Conservation (phyloP, 2,113 vertebrate species). For the Lagopus muta region DNA sequence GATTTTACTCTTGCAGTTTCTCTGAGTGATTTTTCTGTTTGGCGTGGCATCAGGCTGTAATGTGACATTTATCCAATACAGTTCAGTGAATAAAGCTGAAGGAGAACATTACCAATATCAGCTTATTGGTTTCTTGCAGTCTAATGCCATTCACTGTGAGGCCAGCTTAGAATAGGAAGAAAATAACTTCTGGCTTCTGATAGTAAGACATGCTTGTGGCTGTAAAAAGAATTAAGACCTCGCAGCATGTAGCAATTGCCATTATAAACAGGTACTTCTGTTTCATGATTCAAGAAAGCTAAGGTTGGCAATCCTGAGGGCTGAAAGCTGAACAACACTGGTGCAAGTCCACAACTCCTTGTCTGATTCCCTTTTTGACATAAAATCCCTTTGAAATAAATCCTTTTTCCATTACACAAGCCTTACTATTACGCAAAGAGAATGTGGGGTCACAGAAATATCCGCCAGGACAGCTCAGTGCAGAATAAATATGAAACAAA, state of each 20-base stretch:
- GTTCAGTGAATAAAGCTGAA: neutral
- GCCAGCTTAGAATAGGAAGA: neutral
- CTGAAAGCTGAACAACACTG: neutral
- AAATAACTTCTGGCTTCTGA: neutral
- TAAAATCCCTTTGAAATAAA: neutral
- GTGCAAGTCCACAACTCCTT: neutral
- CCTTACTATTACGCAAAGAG: neutral
- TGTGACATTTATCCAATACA: neutral
- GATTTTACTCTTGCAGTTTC: neutral
- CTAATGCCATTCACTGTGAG: neutral
- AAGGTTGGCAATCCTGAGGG: neutral
- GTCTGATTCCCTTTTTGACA: neutral
- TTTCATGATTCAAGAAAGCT: neutral
- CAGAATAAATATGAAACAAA: neutral
- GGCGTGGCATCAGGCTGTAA: fast-evolving
- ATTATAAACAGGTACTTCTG: neutral
- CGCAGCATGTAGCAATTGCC: neutral
- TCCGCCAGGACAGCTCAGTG: neutral
- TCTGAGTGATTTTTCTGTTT: neutral
- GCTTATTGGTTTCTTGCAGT: neutral
- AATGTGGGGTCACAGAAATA: neutral
- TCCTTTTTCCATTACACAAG: neutral
- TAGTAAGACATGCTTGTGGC: neutral
- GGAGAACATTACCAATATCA: neutral
- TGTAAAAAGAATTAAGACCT: neutral